Evolutionary conservation across 2,797 vertebrate genomes (phyloP), one percentile per base, ranked within the genome.

Genomic region (Fundulus diaphanus): DNA sequence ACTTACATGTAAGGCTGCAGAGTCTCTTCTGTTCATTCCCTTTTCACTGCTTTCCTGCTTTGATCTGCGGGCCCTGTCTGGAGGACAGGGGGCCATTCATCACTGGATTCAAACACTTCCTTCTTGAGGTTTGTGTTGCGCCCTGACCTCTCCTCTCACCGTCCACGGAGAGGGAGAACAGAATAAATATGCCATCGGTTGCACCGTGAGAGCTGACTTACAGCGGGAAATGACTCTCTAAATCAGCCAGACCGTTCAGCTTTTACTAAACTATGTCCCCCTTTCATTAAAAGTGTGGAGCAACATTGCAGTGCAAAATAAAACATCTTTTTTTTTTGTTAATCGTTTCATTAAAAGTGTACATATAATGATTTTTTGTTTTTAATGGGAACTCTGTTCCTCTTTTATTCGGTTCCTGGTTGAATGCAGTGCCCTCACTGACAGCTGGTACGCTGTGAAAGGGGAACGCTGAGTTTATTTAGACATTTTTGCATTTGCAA

Each of bases 161-260:
- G 65, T 68, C 76, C 11, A 46, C 20, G 74, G 57, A 83, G 86
- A 88, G 49, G 65, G 71, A 80, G 71, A 80, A 66, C 85, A 87
- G 89, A 88, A 86, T 87, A 92, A 92, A 94, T 88, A 90, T 81
- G 82, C 77, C 85, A 81, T 86, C 49, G 20, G 81, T 61, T 13
- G 31, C 20, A 5, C 69, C 75, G 48, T 73, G 68, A 85, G 59
- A 13, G 0, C 69, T 89, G 90, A 89, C 84, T 87, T 89, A 82
- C 72, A 78, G 57, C 86, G 85, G 86, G 83, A 84, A 76, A 18
- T 59, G 73, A 70, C 51, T 27, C n/a, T 29, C 61, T 68, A 35
- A 29, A 75, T 69, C 46, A 73, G 56, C 59, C n/a, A 12, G 35
- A 74, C 63, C 35, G 65, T 54, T 2, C 16, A 37, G 4, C 37